phyloP scores from a whole-genome alignment of 2,797 vertebrate species.

The Pipistrellus pygmaeus region DNA sequence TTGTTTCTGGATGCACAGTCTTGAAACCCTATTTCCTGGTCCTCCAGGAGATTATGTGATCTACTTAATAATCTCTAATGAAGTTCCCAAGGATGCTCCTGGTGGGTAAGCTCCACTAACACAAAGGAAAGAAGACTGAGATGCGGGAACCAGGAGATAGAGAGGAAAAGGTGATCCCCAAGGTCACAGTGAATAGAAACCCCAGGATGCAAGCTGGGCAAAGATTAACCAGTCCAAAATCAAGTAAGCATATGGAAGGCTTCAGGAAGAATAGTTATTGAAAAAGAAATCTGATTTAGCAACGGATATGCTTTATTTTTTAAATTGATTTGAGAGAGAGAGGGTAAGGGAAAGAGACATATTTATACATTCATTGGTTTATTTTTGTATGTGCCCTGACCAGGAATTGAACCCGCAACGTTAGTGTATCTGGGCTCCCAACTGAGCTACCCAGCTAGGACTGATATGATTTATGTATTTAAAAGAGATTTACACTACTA shows the following conservation, averaged over 20 bases:
- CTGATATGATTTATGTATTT: not conserved
- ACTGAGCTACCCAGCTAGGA: not conserved
- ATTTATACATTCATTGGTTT: not conserved
- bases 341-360: not conserved
- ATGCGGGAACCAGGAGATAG: not conserved
- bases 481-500: slow-evolving; percentile 43
- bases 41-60: not conserved
- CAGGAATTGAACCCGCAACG: not conserved
- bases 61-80: not conserved
- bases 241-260: not conserved
- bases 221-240: not conserved
- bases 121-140: not conserved
- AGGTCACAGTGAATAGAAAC: not conserved
- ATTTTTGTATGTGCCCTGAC: not conserved
- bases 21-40: slow-evolving; percentile 11
- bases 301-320: not conserved
- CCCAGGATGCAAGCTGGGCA: not conserved
- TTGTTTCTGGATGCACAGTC: not conserved
- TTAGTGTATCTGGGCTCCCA: not conserved
- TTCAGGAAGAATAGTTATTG: slow-evolving; percentile 39
- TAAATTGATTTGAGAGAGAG: not conserved
- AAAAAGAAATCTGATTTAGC: slow-evolving; percentile 17
- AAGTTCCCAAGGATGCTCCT: not conserved
- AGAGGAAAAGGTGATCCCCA: not conserved
- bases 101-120: not conserved